These are phyloP conservation scores for Scartelaos histophorus DNA, from an alignment of 2,113 vertebrate genomes.

Conservation along the genomic window DNA sequence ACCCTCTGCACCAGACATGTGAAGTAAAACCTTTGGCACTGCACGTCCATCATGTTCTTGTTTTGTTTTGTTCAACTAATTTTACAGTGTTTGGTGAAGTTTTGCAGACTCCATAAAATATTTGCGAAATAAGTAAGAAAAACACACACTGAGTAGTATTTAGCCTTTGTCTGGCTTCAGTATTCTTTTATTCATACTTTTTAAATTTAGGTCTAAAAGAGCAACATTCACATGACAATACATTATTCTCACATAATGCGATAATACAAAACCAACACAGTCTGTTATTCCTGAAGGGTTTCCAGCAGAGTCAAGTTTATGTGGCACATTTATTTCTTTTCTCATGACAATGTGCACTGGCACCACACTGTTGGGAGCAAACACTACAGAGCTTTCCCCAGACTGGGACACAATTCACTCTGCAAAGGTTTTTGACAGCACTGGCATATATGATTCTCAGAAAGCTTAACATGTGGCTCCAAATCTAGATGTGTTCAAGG, in stretches of 20 bases:
- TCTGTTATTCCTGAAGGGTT: slow-evolving; percentile 58
- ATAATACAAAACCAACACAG: slow-evolving; percentile 51
- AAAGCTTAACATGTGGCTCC: neutral
- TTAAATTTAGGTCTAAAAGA: slow-evolving; percentile 34
- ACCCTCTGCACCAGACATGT: slow-evolving; percentile 26
- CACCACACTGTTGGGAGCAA: slow-evolving; percentile 40
- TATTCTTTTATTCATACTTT: slow-evolving; percentile 38
- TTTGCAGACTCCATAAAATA: neutral
- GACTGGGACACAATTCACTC: slow-evolving; percentile 13
- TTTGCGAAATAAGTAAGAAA: slow-evolving; percentile 17
- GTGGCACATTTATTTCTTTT: slow-evolving; percentile 52
- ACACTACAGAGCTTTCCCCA: slow-evolving; percentile 45
- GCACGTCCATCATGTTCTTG: neutral
- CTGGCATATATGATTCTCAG: too few relatives aligned
- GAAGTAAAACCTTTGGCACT: slow-evolving; percentile 13
- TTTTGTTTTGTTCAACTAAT: slow-evolving; percentile 1
- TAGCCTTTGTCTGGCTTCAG: slow-evolving; percentile 12
- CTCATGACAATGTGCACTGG: slow-evolving; percentile 52
- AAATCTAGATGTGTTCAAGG: neutral
- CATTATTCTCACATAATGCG: slow-evolving; percentile 52
- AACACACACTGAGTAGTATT: slow-evolving; percentile 16
- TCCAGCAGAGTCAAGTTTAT: slow-evolving; percentile 71
- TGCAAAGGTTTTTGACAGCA: slow-evolving; percentile 32
- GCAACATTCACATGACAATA: slow-evolving; percentile 35
- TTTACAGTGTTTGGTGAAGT: neutral